Base-by-base conservation (phyloP, 2,888 invertebrate species). In the Nipponacmea schrenckii region DNA sequence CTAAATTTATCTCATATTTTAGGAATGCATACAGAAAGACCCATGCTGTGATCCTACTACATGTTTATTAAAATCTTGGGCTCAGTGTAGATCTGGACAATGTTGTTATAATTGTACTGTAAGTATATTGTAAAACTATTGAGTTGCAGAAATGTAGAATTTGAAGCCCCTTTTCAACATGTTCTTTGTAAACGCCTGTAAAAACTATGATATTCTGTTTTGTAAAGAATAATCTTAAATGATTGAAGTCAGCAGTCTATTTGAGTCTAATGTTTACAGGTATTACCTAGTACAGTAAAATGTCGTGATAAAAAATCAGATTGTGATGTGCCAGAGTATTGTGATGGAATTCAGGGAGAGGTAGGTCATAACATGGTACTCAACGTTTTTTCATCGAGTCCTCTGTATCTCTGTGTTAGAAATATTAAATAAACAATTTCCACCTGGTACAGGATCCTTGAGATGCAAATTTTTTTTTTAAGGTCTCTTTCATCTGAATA, bases 11-110 rank as follows among this genome's bases (percentile, higher is more conserved):
- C n/a, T n/a, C n/a, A n/a, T n/a, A n/a, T n/a, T 76, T 4, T 78
- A 89, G 88, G 95, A 96, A 86, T 98, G 97, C 90, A 92, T 93
- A 77, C 91, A 92, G 83, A 90, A 92, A 78, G 98, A 98, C 90
- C 96, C 96, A 0, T 99, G 98, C 91, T 98, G 98, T 90, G 98
- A 98, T 90, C 96, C 97, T 67, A 94, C 96, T 89, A 98, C 98
- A 68, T 99, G 98, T 90, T 94, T 96, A 78, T 93, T 98, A 80
- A 95, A 93, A 79, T 94, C 94, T 83, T 97, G 97, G 89, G 94
- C 98, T 0, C 94, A 97, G 90, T 99, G 98, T 89, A 96, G 97
- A 68, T 92, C 93, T 46, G 97, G 97, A 10, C 94, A 94, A 74
- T 98, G 98, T 90, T 98, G 98, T 89, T 93, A 94, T 78, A 92